phyloP scores from a whole-genome alignment of 2,113 vertebrate genomes.

The Pedionomus torquatus region DNA sequence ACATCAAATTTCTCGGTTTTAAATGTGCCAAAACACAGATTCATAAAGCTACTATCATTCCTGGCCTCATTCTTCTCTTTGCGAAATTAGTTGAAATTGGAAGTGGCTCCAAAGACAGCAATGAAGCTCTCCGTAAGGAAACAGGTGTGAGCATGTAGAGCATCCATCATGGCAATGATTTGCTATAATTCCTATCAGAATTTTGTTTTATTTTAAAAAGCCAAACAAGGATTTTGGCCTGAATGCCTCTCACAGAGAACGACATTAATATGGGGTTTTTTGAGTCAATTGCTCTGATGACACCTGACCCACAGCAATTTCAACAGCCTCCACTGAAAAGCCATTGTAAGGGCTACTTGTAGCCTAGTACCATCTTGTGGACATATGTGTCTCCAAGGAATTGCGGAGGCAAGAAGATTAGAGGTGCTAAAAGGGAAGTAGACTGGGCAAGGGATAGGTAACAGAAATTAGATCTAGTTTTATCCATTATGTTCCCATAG shows the following conservation, averaged over 20 bases:
- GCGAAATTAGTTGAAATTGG: background rate
- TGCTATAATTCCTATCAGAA: background rate
- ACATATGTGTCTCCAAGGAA: background rate
- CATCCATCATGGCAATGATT: background rate
- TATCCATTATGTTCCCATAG: background rate
- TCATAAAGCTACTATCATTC: background rate
- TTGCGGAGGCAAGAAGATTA: background rate
- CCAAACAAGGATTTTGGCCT: background rate
- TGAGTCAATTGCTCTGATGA: background rate
- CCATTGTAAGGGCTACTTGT: background rate
- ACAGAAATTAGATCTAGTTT: background rate
- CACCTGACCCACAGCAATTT: background rate
- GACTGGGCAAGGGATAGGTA: background rate
- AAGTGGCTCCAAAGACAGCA: background rate
- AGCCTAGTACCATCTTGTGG: constrained; percentile 63
- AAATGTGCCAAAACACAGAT: constrained; percentile 23
- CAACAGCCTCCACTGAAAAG: background rate
- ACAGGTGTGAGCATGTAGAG: background rate
- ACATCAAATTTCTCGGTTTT: background rate
- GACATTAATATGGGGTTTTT: background rate
- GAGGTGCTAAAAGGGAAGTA: background rate
- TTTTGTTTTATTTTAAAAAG: background rate
- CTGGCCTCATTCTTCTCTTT: background rate
- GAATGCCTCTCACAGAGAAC: background rate
- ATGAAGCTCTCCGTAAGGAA: background rate